Evolutionary conservation across 2,113 vertebrate species (phyloP).

Genomic region (Xenopus laevis): DNA sequence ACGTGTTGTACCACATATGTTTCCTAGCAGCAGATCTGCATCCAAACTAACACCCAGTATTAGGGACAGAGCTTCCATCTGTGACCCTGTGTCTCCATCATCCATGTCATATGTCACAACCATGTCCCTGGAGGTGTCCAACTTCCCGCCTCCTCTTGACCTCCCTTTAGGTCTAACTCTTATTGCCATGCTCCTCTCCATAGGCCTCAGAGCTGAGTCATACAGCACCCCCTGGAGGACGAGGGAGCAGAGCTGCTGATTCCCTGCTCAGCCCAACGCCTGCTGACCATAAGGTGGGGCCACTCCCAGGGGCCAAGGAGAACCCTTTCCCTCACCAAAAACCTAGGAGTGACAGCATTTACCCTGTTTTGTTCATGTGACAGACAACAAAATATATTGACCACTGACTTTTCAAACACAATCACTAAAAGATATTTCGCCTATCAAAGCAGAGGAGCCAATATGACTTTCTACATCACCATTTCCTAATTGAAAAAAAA

Average conservation of each 20-base stretch:
- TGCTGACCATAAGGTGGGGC: conserved; percentile 89
- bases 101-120: conserved; percentile 24
- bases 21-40: neutral
- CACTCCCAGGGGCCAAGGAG: conserved; percentile 49
- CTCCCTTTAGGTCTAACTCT: conserved; percentile 54
- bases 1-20: conserved; percentile 15
- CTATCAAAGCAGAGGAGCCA: no score
- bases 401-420: neutral
- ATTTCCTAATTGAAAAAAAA: no score
- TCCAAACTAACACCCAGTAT: conserved; percentile 33
- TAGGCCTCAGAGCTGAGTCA: conserved; percentile 72
- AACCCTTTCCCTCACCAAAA: conserved; percentile 43
- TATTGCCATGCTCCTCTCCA: conserved; percentile 66
- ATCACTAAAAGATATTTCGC: neutral
- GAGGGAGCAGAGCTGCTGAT: conserved; percentile 86
- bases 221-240: conserved; percentile 78
- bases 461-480: no score
- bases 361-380: conserved; percentile 15
- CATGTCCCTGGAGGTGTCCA: conserved; percentile 25
- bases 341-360: neutral
- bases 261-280: conserved; percentile 74
- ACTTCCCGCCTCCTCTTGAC: conserved; percentile 25
- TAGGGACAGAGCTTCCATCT: conserved; percentile 22
- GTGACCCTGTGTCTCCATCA: conserved; percentile 26
- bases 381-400: neutral